phyloP scores from a whole-genome alignment of 1,140 invertebrate species.

The Lasioglossum baleicum region DNA sequence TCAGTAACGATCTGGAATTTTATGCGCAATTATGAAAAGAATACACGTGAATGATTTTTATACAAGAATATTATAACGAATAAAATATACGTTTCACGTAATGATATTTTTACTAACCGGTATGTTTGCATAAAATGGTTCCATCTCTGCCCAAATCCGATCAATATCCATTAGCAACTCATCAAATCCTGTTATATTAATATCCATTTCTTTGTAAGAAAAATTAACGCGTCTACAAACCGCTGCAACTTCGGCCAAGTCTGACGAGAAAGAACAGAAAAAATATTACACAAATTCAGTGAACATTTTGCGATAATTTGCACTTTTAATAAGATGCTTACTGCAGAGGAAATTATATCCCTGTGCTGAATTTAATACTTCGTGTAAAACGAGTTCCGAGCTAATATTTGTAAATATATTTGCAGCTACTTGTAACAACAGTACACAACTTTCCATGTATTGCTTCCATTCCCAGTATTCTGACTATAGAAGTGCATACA shows the following conservation, averaged over 20 bases:
- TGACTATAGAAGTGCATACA: conserved; percentile 59
- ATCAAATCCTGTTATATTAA: conserved; percentile 79
- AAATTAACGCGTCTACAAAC: conserved; percentile 78
- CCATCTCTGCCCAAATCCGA: conserved; percentile 78
- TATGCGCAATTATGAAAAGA: not conserved
- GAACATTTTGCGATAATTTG: not conserved
- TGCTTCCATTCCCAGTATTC: conserved; percentile 82
- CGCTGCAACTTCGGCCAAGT: conserved; percentile 79
- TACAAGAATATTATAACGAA: not conserved
- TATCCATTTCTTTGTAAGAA: conserved; percentile 78
- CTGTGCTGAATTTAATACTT: conserved; percentile 81
- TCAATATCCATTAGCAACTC: conserved; percentile 78
- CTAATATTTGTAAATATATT: conserved; percentile 82
- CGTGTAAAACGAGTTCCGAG: conserved; percentile 80
- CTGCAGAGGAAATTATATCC: conserved; percentile 82
- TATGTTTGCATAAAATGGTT: conserved; percentile 78
- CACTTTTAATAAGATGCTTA: conserved; percentile 68
- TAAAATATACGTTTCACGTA: not conserved
- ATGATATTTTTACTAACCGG: conserved; percentile 67
- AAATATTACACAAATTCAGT: not conserved
- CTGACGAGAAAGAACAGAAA: conserved; percentile 56
- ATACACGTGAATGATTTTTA: not conserved
- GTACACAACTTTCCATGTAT: conserved; percentile 81
- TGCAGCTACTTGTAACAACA: conserved; percentile 80
- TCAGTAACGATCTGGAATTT: conserved; percentile 76